These are phyloP conservation scores for Marronus borbonicus DNA, from an alignment of 2,888 invertebrate species.

Conservation along the genomic window DNA sequence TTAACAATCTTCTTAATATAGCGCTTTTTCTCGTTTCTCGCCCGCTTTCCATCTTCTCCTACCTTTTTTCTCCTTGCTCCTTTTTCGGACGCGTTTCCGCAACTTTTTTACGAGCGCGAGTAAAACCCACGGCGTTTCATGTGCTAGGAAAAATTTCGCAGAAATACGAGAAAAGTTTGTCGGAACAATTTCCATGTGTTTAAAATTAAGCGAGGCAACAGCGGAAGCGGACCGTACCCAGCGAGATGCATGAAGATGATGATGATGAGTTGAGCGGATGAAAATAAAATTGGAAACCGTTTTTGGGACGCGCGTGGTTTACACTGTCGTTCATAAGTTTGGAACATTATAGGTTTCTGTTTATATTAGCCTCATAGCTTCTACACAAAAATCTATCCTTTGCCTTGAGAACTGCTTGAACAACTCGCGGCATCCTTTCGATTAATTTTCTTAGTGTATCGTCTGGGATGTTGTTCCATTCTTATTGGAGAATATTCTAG, in stretches of 20 bases:
- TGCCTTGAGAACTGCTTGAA: too few species aligned
- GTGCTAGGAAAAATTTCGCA: conserved; percentile 24
- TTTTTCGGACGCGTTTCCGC: neutral
- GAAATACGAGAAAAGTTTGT: conserved; percentile 39
- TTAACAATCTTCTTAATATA: conserved; percentile 64
- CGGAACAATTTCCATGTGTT: neutral
- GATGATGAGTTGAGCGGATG: conserved; percentile 3
- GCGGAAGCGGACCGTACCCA: neutral
- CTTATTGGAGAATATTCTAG: too few species aligned
- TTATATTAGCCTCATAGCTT: too few species aligned
- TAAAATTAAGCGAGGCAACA: conserved; percentile 3
- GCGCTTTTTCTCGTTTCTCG: conserved; percentile 26
- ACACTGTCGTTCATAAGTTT: too few species aligned
- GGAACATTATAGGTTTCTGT: too few species aligned
- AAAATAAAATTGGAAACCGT: neutral
- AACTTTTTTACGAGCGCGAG: conserved; percentile 12
- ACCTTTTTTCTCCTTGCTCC: conserved; percentile 15
- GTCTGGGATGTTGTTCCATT: too few species aligned
- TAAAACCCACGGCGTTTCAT: conserved; percentile 29
- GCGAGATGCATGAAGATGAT: conserved; percentile 3
- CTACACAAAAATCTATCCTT: too few species aligned
- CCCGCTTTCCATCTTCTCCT: conserved; percentile 54
- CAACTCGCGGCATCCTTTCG: too few species aligned
- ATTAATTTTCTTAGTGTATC: too few species aligned
- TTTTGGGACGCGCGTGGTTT: too few species aligned